A percentile compares a stretch with the other conserved stretches of the same genome.
phyloP scores from a whole-genome alignment of 92 coral and sea anemone genomes.

The Palythoa grandiflora region DNA sequence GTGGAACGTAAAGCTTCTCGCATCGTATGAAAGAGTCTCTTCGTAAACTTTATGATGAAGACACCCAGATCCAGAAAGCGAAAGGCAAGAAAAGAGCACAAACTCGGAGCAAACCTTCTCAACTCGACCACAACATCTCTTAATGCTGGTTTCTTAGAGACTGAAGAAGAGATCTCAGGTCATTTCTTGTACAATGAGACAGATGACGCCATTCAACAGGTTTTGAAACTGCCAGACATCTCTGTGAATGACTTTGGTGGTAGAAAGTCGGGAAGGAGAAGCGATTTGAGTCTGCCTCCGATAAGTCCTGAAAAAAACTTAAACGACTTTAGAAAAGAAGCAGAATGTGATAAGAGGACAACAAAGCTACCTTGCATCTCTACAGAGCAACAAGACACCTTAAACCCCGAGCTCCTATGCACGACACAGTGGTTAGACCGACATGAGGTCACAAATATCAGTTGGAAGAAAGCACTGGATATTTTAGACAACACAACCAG shows the following conservation, averaged over 20 bases:
- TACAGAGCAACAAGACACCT: slow-evolving; percentile 46
- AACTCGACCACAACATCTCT: slow-evolving; percentile 62
- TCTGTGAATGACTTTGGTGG: slow-evolving; percentile 61
- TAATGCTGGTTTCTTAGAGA: slow-evolving; percentile 33
- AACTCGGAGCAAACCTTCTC: slow-evolving; percentile 70
- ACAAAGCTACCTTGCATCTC: slow-evolving; percentile 79
- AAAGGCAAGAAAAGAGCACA: slow-evolving; percentile 62
- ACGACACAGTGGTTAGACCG: slow-evolving; percentile 70
- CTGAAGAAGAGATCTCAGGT: slow-evolving; percentile 67
- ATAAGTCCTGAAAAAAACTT: slow-evolving; percentile 68
- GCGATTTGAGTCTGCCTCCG: slow-evolving; percentile 72
- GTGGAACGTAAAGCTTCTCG: neutral
- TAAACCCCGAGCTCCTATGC: slow-evolving; percentile 24
- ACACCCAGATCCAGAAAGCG: slow-evolving; percentile 73
- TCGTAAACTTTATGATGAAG: slow-evolving; percentile 49
- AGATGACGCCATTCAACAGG: slow-evolving; percentile 83
- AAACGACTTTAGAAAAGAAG: slow-evolving; percentile 55
- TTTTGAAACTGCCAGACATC: slow-evolving; percentile 79
- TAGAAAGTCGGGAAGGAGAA: slow-evolving; percentile 49
- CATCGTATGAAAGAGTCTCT: neutral
- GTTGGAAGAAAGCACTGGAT: slow-evolving; percentile 85
- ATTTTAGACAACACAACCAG: slow-evolving; percentile 64
- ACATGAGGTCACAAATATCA: slow-evolving; percentile 68
- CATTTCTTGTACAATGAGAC: slow-evolving; percentile 83
- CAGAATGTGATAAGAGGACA: slow-evolving; percentile 20